phyloP scores from a whole-genome alignment of 2,888 invertebrate species.

The Tupiocoris notatus region DNA sequence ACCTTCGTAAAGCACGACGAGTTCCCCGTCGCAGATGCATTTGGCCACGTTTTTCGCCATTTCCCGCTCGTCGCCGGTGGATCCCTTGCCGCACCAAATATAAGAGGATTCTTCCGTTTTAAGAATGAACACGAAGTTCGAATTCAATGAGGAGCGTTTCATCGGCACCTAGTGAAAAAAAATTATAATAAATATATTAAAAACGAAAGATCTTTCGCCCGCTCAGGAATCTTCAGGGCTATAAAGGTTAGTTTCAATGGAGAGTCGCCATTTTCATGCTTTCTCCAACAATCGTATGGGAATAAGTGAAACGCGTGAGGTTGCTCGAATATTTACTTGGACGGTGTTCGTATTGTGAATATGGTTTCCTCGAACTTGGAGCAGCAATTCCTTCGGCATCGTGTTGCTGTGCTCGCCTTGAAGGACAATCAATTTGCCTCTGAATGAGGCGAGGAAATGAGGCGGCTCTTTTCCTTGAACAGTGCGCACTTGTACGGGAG shows the following conservation, averaged over 20 bases:
- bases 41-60: conserved; percentile 77
- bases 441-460: conserved; percentile 86
- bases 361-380: conserved; percentile 78
- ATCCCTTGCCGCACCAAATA: conserved; percentile 89
- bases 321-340: conserved; percentile 57
- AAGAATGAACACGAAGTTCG: conserved; percentile 82
- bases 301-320: no score
- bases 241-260: no score
- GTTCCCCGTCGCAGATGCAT: conserved; percentile 62
- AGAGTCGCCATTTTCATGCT: no score
- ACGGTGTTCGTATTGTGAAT: conserved; percentile 69
- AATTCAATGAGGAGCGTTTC: conserved; percentile 66
- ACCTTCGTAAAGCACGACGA: conserved; percentile 74
- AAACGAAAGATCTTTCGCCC: not conserved
- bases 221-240: no score
- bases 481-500: conserved; percentile 67
- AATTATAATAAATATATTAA: not conserved
- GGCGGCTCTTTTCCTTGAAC: conserved; percentile 88
- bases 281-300: no score
- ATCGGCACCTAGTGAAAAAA: conserved; percentile 57
- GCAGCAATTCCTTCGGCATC: conserved; percentile 65
- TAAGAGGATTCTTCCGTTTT: conserved; percentile 62
- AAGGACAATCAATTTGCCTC: conserved; percentile 73
- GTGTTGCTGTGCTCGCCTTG: conserved; percentile 48
- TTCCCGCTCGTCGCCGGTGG: conserved; percentile 90